These are phyloP conservation scores for Sebastes schlegelii DNA, from an alignment of 2,113 vertebrate species.

Conservation along the genomic window DNA sequence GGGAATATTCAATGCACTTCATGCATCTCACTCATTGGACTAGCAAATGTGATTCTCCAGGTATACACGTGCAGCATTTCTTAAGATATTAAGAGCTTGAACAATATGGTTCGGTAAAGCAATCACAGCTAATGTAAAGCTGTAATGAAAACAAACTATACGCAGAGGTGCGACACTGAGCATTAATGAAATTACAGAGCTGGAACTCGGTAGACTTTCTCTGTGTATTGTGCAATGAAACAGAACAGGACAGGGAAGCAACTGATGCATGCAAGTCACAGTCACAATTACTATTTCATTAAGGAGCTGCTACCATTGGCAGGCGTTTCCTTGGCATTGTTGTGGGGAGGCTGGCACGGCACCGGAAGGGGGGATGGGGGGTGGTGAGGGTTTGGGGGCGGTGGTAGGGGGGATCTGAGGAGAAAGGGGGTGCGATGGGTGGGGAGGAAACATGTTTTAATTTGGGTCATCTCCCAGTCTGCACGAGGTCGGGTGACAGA, in stretches of 20 bases:
- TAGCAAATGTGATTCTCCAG: constrained; percentile 11
- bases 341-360: constrained; percentile 63
- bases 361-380: constrained; percentile 50
- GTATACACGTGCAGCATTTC: neutral
- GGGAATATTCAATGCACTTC: constrained; percentile 42
- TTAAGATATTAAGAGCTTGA: constrained; percentile 33
- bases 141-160: constrained; percentile 73
- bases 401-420: constrained; percentile 21
- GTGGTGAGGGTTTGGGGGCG: constrained; percentile 13
- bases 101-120: constrained; percentile 38
- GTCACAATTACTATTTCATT: constrained; percentile 84
- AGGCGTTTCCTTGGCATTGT: constrained; percentile 68
- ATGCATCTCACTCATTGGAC: constrained; percentile 15
- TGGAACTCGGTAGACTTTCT: constrained; percentile 60
- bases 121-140: constrained; percentile 60
- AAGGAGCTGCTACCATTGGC: constrained; percentile 74
- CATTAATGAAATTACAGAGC: constrained; percentile 71
- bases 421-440: constrained; percentile 53
- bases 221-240: constrained; percentile 69
- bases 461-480: constrained; percentile 83
- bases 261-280: constrained; percentile 75
- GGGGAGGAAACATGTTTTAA: constrained; percentile 73
- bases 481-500: constrained; percentile 73
- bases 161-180: constrained; percentile 63
- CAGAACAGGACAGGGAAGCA: constrained; percentile 69